Evolutionary conservation across 2,888 invertebrate genomes (phyloP).

Genomic region (Drosophila putrida): DNA sequence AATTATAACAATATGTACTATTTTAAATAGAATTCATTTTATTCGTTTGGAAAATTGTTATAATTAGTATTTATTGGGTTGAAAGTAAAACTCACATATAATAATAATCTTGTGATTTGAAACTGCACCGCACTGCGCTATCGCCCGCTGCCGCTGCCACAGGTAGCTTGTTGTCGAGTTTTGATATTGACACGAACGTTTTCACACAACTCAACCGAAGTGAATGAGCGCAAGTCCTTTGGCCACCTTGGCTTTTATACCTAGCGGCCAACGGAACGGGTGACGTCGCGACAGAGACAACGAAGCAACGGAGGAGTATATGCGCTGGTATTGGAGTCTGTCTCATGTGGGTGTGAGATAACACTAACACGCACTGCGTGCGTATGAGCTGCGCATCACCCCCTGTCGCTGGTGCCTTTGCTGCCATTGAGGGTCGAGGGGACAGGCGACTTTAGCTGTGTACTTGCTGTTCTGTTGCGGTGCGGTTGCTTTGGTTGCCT

Average conservation of each 20-base stretch:
- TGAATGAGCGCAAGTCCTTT: constrained; percentile 76
- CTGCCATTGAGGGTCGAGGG: constrained; percentile 8
- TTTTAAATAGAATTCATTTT: too few relatives aligned
- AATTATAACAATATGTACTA: too few relatives aligned
- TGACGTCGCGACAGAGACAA: constrained; percentile 33
- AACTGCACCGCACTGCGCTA: constrained; percentile 44
- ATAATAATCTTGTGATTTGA: constrained; percentile 7
- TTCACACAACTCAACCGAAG: constrained; percentile 67
- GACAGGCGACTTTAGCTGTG: constrained; percentile 26
- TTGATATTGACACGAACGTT: constrained; percentile 50
- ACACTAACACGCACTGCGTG: constrained; percentile 35
- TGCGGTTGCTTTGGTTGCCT: constrained; percentile 40
- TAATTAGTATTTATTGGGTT: neutral
- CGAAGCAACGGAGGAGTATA: constrained; percentile 22
- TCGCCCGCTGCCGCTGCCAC: constrained; percentile 51
- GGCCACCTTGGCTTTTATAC: constrained; percentile 72
- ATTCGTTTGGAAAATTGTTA: too few relatives aligned
- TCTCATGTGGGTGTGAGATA: constrained; percentile 48
- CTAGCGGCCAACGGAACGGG: constrained; percentile 37
- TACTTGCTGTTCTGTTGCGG: constrained; percentile 24
- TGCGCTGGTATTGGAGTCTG: constrained; percentile 4
- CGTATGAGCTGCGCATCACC: constrained; percentile 28
- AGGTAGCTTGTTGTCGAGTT: constrained; percentile 48
- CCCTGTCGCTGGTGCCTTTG: constrained; percentile 4
- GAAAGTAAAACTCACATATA: constrained; percentile 41